Conservation (phyloP, 2,888 invertebrate genomes). For the Mythimna loreyi region DNA sequence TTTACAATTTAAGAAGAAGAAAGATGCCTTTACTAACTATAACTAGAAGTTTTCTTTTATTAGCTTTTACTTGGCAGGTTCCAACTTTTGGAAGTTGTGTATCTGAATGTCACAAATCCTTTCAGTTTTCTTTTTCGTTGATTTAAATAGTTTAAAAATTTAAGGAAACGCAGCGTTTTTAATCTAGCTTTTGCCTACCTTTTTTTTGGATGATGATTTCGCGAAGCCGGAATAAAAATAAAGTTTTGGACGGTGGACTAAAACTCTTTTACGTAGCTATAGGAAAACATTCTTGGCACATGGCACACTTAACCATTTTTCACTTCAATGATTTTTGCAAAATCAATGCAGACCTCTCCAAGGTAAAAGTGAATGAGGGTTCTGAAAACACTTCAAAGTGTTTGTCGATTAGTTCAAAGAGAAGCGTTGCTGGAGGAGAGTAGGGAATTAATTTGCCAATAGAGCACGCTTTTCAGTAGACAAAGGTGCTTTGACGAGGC, state of each 20-base stretch:
- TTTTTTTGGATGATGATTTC: no score
- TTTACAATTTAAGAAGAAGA: no score
- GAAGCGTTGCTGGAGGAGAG: slow-evolving; percentile 69
- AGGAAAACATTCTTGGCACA: slow-evolving; percentile 20
- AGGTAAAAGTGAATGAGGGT: slow-evolving; percentile 66
- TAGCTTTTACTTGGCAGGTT: no score
- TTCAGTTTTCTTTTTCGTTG: no score
- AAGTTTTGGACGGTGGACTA: no score
- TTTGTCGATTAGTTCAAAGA: slow-evolving; percentile 76
- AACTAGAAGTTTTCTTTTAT: no score
- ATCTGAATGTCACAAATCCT: no score
- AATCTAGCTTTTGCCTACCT: no score
- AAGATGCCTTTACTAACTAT: no score
- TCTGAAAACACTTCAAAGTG: slow-evolving; percentile 74
- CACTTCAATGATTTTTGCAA: slow-evolving; percentile 43
- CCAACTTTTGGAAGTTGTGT: no score
- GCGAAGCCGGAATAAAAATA: neutral
- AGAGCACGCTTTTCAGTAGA: slow-evolving; percentile 74
- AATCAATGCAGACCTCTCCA: slow-evolving; percentile 47
- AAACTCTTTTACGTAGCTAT: slow-evolving; percentile 33
- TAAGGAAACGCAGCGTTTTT: no score
- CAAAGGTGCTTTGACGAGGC: slow-evolving; percentile 80
- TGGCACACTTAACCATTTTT: slow-evolving; percentile 23
- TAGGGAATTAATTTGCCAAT: slow-evolving; percentile 83
- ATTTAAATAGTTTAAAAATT: no score